phyloP scores from a whole-genome alignment of 2,797 vertebrate genomes.

The Nyctalus aviator region DNA sequence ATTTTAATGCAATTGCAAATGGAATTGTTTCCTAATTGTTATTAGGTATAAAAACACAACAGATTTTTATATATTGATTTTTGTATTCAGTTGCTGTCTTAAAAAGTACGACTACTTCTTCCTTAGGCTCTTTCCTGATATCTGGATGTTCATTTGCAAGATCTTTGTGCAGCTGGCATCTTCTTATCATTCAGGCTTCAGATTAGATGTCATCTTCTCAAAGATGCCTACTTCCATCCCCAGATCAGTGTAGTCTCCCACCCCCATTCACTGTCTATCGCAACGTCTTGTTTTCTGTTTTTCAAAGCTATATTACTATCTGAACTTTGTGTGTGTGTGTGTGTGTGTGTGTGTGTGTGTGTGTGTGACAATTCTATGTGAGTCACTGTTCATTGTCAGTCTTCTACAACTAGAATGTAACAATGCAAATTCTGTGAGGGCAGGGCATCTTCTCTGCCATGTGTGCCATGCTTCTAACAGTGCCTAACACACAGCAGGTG shows the following conservation, averaged over 20 bases:
- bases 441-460: neutral
- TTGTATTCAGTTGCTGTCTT: conserved; percentile 12
- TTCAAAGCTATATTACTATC: neutral
- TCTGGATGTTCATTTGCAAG: neutral
- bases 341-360: too few relatives aligned
- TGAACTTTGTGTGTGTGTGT: neutral
- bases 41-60: neutral
- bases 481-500: neutral
- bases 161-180: neutral
- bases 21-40: neutral
- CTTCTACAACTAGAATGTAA: neutral
- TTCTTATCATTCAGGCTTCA: neutral
- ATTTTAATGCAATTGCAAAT: neutral
- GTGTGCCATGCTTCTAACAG: neutral
- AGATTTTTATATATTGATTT: neutral
- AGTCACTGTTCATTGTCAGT: neutral
- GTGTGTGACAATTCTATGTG: neutral
- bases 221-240: neutral
- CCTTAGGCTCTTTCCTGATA: neutral
- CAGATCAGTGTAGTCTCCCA: neutral
- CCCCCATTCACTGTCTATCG: neutral
- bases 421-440: neutral
- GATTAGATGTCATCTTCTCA: neutral
- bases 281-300: neutral
- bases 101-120: neutral